A percentile compares a stretch with the other conserved stretches of the same genome.
These are phyloP conservation scores for Brachyptera putata DNA, from an alignment of 2,888 invertebrate species.

Conservation along the genomic window DNA sequence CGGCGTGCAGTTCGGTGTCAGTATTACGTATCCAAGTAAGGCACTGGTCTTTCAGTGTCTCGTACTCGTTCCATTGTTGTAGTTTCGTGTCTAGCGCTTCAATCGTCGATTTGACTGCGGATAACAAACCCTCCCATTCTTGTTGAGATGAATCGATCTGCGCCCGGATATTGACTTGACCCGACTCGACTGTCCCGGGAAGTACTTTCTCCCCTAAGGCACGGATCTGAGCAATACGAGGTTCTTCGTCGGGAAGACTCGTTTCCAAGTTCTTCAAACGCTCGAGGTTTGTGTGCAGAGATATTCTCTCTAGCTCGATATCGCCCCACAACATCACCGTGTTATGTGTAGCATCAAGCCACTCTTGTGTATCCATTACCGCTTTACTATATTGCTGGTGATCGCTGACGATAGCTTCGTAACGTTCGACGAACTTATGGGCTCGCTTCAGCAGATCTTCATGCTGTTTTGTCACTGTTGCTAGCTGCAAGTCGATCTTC, in stretches of 20 bases:
- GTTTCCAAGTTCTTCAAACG: conserved; percentile 74
- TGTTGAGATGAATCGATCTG: conserved; percentile 85
- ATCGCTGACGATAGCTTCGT: conserved; percentile 82
- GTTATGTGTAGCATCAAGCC: conserved; percentile 78
- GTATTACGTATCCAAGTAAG: conserved; percentile 83
- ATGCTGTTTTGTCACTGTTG: conserved; percentile 67
- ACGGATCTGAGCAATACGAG: conserved; percentile 74
- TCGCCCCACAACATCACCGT: conserved; percentile 74
- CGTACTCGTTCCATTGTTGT: conserved; percentile 89
- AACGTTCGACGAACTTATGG: conserved; percentile 73
- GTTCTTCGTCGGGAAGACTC: conserved; percentile 80
- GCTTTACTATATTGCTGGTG: conserved; percentile 86
- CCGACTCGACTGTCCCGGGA: conserved; percentile 76
- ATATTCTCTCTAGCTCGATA: conserved; percentile 75
- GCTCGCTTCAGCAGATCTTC: conserved; percentile 64
- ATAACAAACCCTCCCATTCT: conserved; percentile 81
- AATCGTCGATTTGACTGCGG: conserved; percentile 71
- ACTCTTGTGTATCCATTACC: conserved; percentile 80
- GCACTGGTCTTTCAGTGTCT: conserved; percentile 78
- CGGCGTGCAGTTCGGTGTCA: conserved; percentile 80
- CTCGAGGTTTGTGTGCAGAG: conserved; percentile 81
- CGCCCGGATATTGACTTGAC: conserved; percentile 78
- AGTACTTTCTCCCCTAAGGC: conserved; percentile 84
- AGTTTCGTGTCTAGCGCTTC: conserved; percentile 76
- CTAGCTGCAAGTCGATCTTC: conserved; percentile 66